Conservation (phyloP, 1,140 invertebrate species). For the Centruroides sculpturatus region DNA sequence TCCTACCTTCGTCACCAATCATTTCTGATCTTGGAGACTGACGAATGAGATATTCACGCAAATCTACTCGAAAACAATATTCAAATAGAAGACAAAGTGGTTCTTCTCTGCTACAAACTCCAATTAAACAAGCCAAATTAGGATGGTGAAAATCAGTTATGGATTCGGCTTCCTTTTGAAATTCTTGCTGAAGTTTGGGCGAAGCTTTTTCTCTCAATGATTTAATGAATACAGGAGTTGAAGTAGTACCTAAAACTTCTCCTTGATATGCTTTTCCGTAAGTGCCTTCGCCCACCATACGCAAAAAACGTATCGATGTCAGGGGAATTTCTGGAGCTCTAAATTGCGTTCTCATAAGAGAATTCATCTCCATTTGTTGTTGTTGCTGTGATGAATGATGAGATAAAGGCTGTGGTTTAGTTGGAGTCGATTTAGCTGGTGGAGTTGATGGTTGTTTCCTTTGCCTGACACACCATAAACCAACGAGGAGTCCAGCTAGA, state of each 20-base stretch:
- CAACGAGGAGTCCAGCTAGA: conserved; percentile 34
- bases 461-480: conserved; percentile 25
- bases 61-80: conserved; percentile 82
- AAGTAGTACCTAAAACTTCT: conserved; percentile 52
- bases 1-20: conserved; percentile 18
- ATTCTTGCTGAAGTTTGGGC: conserved; percentile 78
- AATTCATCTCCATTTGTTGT: conserved; percentile 49
- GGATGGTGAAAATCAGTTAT: conserved; percentile 88
- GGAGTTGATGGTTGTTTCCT: conserved; percentile 4
- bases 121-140: conserved; percentile 88
- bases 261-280: conserved; percentile 95
- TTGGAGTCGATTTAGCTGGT: conserved; percentile 8
- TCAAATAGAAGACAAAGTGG: conserved; percentile 94
- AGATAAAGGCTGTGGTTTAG: conserved; percentile 4
- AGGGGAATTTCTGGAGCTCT: conserved; percentile 41
- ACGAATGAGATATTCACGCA: conserved; percentile 84
- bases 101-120: conserved; percentile 77
- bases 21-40: conserved; percentile 60
- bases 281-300: conserved; percentile 89
- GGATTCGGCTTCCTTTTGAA: conserved; percentile 69
- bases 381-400: conserved; percentile 6
- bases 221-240: conserved; percentile 42
- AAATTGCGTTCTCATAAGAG: conserved; percentile 40
- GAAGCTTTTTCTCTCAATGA: conserved; percentile 86
- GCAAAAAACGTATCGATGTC: conserved; percentile 70